Base-by-base conservation (phyloP, 1,140 invertebrate genomes). In the Hypsibius dujardini region DNA sequence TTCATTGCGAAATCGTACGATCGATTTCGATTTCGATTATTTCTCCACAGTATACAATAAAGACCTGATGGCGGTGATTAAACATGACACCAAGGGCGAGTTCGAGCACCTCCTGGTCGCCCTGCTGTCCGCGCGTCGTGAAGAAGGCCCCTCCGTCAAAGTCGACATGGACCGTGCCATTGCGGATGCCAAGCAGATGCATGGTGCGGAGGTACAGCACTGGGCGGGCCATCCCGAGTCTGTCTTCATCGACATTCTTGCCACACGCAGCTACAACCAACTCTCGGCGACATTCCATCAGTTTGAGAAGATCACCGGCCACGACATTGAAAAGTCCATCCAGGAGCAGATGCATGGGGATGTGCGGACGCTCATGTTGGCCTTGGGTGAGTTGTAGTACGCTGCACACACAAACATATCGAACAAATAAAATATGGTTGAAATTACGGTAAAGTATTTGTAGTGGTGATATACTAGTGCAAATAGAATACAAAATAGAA, bases 341-440 rank as follows among this genome's bases (percentile, higher is more conserved):
- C 87, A 90, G 77, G 84, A 85, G 70, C 91, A 95, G 82, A 90
- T 93, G 78, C 89, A 88, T 73, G 92, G 92, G 72, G 85, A 87
- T 75, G 80, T 93, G 7, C 85, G 90, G 79, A 85, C 87, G 76
- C 90, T 89, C 56, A 86, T 92, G 77, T 80, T 92, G 69, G 87
- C 90, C 74, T 87, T 93, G 76, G 88, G 90, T 92, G 80, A 72
- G 46, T 71, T 15, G n/a, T n/a, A n/a, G n/a, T n/a, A n/a, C n/a
- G n/a, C n/a, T n/a, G n/a, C n/a, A n/a, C n/a, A n/a, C n/a, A n/a
- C n/a, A n/a, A n/a, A n/a, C n/a, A n/a, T n/a, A n/a, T n/a, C n/a
- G n/a, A n/a, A n/a, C n/a, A n/a, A n/a, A n/a, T 42, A 40, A 56
- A n/a, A 56, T 56, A 56, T n/a, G 7, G 50, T 56, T 56, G 50